phyloP scores from a whole-genome alignment of 2,797 vertebrate species.

The Lepus townsendii region DNA sequence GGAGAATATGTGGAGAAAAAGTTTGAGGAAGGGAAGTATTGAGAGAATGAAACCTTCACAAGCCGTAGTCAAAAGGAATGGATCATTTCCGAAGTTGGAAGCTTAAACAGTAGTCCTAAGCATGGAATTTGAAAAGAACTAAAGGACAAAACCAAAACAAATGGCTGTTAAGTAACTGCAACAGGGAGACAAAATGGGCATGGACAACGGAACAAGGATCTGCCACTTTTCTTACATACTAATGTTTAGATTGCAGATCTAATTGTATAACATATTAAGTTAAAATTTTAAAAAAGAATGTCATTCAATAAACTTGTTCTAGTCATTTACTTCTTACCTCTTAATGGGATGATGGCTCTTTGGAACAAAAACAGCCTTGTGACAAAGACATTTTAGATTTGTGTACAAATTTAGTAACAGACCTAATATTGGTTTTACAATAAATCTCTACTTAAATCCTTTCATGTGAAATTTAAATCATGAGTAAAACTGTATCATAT shows the following conservation, averaged over 20 bases:
- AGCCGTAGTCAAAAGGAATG: not conserved
- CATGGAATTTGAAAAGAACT: not conserved
- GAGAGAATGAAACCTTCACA: conserved; percentile 4
- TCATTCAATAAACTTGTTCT: not conserved
- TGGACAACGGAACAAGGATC: not conserved
- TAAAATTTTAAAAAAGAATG: not conserved
- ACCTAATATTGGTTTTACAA: conserved; percentile 45
- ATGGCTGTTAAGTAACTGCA: not conserved
- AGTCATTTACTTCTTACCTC: not conserved
- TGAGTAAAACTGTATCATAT: not conserved
- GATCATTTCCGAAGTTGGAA: not conserved
- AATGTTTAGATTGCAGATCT: not conserved
- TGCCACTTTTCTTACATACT: conserved; percentile 4
- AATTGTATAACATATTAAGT: not conserved
- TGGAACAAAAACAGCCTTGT: not conserved
- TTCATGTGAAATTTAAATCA: conserved; percentile 39
- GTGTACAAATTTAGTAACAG: conserved; percentile 13
- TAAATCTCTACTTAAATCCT: not conserved
- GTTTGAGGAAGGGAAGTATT: accelerated
- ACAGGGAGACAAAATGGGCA: conserved; percentile 23
- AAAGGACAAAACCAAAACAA: conserved; percentile 7
- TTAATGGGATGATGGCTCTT: not conserved
- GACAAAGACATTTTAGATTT: not conserved
- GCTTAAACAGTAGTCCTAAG: not conserved
- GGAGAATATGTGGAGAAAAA: not conserved